These are phyloP conservation scores for Cryptoprocta ferox DNA, from an alignment of 2,797 vertebrate species.

Conservation along the genomic window DNA sequence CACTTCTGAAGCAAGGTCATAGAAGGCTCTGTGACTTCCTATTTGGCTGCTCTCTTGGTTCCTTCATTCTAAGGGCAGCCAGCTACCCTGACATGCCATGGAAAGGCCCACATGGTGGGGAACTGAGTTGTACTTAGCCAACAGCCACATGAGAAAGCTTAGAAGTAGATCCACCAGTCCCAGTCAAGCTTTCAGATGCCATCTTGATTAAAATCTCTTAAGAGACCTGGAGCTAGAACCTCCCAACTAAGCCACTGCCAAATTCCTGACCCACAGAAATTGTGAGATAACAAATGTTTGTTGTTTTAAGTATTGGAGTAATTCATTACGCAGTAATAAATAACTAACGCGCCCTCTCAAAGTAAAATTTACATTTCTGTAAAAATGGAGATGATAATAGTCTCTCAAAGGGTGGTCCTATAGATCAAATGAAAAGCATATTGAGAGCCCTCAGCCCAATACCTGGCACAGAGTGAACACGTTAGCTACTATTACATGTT, in stretches of 20 bases:
- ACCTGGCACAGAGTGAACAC: neutral
- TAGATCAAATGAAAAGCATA: neutral
- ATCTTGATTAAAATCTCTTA: neutral
- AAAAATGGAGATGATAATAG: neutral
- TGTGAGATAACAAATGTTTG: neutral
- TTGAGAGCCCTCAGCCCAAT: neutral
- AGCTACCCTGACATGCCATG: neutral
- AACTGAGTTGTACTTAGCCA: neutral
- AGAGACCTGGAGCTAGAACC: neutral
- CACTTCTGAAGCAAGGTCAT: neutral
- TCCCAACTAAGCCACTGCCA: neutral
- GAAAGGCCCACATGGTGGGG: neutral
- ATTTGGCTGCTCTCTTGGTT: neutral
- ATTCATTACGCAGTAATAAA: neutral
- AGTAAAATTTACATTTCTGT: neutral
- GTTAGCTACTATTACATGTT: neutral
- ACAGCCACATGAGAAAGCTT: neutral
- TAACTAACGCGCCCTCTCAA: neutral
- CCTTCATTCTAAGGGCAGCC: neutral
- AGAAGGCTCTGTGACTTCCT: neutral
- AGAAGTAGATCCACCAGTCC: neutral
- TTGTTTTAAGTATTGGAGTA: neutral
- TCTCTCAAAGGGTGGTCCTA: neutral
- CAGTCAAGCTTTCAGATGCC: neutral
- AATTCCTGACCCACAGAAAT: conserved; percentile 4